Percentiles rank a stretch among this genome's conserved stretches.
phyloP scores from a whole-genome alignment of 2,888 invertebrate genomes.

The Ectropis crepuscularia region DNA sequence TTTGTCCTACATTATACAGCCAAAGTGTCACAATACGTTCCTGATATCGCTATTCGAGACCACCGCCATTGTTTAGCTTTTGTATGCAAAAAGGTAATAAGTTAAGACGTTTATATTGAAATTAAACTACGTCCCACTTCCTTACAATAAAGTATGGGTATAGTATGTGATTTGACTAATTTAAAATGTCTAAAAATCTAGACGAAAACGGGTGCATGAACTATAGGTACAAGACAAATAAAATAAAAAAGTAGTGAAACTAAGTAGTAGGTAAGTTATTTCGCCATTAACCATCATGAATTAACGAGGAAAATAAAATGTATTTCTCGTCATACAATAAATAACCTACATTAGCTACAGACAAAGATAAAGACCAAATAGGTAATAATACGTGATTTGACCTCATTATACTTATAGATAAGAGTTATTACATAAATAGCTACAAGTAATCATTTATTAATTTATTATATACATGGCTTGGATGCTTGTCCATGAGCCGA shows the following conservation, averaged over 20 bases:
- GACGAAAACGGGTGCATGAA: too few species aligned
- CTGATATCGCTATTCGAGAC: slow-evolving; percentile 62
- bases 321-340: too few species aligned
- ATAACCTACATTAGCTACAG: not conserved
- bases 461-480: too few species aligned
- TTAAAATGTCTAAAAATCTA: slow-evolving; percentile 8
- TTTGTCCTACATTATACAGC: slow-evolving; percentile 16
- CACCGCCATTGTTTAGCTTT: slow-evolving; percentile 63
- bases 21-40: slow-evolving; percentile 53
- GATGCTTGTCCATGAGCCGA: too few species aligned
- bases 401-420: slow-evolving; percentile 3
- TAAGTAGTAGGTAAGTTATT: too few species aligned
- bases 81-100: slow-evolving; percentile 60
- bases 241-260: too few species aligned
- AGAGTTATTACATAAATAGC: not conserved
- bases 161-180: slow-evolving; percentile 29
- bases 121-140: slow-evolving; percentile 61
- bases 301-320: too few species aligned
- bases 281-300: too few species aligned
- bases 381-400: slow-evolving; percentile 1
- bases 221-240: too few species aligned
- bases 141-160: slow-evolving; percentile 55
- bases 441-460: not conserved
- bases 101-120: slow-evolving; percentile 63
- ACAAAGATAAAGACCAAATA: not conserved